Evolutionary conservation across 2,113 vertebrate species (phyloP).

Genomic region (Xerus inauris): DNA sequence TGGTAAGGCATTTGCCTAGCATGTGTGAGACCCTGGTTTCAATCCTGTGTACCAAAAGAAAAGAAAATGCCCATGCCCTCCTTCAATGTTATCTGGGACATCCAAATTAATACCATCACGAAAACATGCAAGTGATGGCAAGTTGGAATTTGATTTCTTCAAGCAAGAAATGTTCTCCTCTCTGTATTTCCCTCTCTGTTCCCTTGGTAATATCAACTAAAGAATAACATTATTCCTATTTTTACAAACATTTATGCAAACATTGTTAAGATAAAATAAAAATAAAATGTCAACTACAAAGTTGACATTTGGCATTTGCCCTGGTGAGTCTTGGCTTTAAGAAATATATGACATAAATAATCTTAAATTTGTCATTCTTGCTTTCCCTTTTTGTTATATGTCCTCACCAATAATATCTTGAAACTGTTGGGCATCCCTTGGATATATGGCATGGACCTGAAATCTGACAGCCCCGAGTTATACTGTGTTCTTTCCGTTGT

Average conservation of each 20-base stretch:
- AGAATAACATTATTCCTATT: background rate
- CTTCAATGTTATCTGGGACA: background rate
- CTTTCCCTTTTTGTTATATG: background rate
- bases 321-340: background rate
- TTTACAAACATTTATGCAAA: background rate
- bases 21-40: too few relatives aligned
- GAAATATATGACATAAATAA: background rate
- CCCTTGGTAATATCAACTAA: background rate
- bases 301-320: background rate
- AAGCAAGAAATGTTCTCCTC: background rate
- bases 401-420: background rate
- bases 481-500: background rate
- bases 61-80: too few relatives aligned
- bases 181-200: background rate
- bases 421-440: background rate
- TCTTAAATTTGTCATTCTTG: background rate
- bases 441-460: background rate
- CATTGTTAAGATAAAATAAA: too few relatives aligned
- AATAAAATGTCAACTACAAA: too few relatives aligned
- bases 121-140: background rate
- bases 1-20: too few relatives aligned
- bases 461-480: background rate
- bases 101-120: background rate
- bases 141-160: background rate
- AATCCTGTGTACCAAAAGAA: too few relatives aligned